Evolutionary conservation across 2,797 vertebrate species (phyloP).

Genomic region (Syngnathus acus): DNA sequence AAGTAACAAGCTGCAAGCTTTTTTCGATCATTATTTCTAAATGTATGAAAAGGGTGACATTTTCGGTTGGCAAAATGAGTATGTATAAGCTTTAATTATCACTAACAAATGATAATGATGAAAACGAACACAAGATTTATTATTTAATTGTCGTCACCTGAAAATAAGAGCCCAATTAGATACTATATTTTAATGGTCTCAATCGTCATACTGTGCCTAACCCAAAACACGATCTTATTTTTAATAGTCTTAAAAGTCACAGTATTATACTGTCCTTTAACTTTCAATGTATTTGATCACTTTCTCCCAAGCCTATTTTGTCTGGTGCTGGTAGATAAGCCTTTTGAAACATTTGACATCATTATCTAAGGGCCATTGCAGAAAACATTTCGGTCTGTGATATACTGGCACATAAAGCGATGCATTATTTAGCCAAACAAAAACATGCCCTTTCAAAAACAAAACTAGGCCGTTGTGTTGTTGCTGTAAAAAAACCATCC

Average conservation of each 20-base stretch:
- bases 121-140: neutral
- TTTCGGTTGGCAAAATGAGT: neutral
- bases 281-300: neutral
- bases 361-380: neutral
- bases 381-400: neutral
- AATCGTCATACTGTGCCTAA: neutral
- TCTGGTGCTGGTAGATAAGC: neutral
- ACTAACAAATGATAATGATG: too few species aligned
- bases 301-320: neutral
- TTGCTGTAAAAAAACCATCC: neutral
- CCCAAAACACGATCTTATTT: neutral
- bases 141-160: neutral
- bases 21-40: neutral
- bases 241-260: neutral
- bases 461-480: neutral
- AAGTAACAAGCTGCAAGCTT: neutral
- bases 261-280: neutral
- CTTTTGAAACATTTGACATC: neutral
- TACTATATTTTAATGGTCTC: neutral
- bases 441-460: too few species aligned
- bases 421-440: too few species aligned
- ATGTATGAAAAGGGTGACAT: neutral
- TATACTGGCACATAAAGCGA: neutral
- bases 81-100: too few species aligned
- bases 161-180: neutral